Base-by-base conservation (phyloP, 2,797 vertebrate species). In the Uromys caudimaculatus region DNA sequence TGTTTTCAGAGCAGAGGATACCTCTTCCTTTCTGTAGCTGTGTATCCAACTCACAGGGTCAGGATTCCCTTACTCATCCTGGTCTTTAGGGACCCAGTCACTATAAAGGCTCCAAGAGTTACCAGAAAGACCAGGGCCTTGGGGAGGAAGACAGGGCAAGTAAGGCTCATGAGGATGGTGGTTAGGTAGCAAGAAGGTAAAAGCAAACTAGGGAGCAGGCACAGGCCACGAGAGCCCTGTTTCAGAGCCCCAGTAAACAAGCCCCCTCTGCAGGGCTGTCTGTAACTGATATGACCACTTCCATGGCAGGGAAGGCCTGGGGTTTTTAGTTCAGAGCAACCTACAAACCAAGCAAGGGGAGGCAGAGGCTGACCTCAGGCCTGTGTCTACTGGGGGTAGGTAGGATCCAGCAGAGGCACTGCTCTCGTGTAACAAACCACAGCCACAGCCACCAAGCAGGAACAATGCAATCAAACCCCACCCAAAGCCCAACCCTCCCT, bases 401-500 rank as follows among this genome's bases (percentile, higher is more conserved):
- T 0, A 35, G 47, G 64, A 56, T 38, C 87, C 81, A 52, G 38
- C 10, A 32, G 47, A 64, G 35, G 54, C 29, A 19, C 23, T 23
- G 17, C 91, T 82, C 92, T 56, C 73, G 1, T 32, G 56, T 38
- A 85, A 76, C 89, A 92, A 95, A 77, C 82, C 75, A 81, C 60
- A 71, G 87, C 58, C 67, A 38, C 16, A 29, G 52, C 86, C 83
- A 86, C 83, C 78, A 67, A 93, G 67, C 64, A 71, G 32, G 89
- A 96, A 89, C 92, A 96, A 13, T 29, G 71, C 88, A 91, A 13
- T 64, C 67, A 23, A 44, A 67, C 44, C 35, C 86, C 64, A 91
- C 44, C 81, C 84, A 77, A 47, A 17, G 10, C 81, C 90, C 52
- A 95, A 17, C 83, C 58, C 1, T 2, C 52, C 64, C 58, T 71